Conservation (phyloP, 2,113 vertebrate species). For the Panurus biarmicus region DNA sequence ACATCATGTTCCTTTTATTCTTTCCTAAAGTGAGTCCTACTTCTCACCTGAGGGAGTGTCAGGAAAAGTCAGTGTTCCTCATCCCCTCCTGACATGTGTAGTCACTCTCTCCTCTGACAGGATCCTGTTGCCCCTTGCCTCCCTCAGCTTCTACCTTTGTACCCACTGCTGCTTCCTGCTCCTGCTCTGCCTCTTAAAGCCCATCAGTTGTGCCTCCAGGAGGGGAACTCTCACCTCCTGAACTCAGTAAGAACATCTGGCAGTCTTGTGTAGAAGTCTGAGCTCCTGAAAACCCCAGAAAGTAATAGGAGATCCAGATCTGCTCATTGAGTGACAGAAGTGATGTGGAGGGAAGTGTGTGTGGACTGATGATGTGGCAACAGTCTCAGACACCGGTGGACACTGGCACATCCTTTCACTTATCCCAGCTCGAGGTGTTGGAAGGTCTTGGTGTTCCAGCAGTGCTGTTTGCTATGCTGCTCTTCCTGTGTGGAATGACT, state of each 20-base stretch:
- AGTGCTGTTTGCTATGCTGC: background rate
- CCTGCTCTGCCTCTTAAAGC: rapidly evolving
- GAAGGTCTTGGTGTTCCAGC: background rate
- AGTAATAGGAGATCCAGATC: background rate
- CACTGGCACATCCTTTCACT: background rate
- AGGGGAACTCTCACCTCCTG: background rate
- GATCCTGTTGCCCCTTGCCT: background rate
- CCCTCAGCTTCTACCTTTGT: background rate
- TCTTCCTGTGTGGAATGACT: background rate
- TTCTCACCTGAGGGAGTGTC: background rate
- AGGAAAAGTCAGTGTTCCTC: background rate
- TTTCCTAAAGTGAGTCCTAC: background rate
- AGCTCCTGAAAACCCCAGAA: background rate
- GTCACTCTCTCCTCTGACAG: background rate
- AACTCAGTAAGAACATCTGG: background rate
- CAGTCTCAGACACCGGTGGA: background rate
- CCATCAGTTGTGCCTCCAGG: background rate
- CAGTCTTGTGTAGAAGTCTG: background rate
- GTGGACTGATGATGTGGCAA: background rate
- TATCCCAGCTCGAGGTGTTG: background rate
- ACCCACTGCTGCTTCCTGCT: background rate
- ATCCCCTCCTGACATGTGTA: background rate
- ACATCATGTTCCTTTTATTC: background rate
- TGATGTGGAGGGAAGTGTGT: background rate
- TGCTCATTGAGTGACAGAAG: background rate